Conservation (phyloP, 2,797 vertebrate species). For the Poecile montanus region DNA sequence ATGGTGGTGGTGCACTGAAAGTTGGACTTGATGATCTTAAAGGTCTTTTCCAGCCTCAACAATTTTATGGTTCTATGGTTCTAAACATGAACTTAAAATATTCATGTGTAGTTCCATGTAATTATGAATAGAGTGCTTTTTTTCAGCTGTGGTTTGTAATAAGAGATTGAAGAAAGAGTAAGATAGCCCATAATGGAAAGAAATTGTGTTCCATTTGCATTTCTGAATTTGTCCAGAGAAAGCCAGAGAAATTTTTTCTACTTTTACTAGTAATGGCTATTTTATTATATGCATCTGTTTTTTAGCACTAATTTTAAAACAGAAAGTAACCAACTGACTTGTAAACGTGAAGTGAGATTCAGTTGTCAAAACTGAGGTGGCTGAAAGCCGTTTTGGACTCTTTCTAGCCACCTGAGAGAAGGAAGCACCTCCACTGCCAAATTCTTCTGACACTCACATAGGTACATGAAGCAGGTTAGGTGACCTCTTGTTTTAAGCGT, state of each 20-base stretch:
- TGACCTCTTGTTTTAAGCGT: background rate
- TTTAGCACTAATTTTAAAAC: background rate
- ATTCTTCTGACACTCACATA: background rate
- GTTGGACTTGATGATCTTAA: background rate
- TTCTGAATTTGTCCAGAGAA: background rate
- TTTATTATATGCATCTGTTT: background rate
- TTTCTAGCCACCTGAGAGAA: background rate
- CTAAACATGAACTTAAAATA: background rate
- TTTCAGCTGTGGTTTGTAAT: background rate
- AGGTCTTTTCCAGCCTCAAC: background rate
- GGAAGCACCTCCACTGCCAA: background rate
- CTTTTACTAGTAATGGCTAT: background rate
- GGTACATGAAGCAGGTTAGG: background rate
- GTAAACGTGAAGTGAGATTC: background rate
- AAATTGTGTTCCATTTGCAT: background rate
- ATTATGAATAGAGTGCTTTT: background rate
- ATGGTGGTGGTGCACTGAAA: background rate
- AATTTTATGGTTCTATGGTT: background rate
- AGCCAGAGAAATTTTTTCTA: background rate
- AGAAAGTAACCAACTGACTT: background rate
- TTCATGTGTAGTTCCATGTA: background rate
- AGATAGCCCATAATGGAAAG: background rate
- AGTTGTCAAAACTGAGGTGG: background rate
- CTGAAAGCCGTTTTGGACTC: background rate
- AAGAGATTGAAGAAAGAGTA: background rate